phyloP scores from a whole-genome alignment of 2,888 invertebrate genomes.

The Sinodicranocentrus sp. region DNA sequence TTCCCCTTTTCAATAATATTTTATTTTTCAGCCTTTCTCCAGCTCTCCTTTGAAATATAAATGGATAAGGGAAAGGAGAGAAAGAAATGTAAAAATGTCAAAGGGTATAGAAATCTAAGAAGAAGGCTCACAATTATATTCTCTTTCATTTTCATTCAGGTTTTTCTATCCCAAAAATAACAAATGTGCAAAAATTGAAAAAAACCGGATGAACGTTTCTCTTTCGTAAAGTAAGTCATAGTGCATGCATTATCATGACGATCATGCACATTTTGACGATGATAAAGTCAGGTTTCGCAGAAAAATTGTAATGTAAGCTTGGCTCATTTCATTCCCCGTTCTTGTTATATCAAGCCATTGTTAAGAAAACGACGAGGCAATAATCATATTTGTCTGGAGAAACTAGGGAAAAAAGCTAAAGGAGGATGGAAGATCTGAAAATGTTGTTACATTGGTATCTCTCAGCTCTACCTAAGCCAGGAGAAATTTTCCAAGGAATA shows the following conservation, averaged over 20 bases:
- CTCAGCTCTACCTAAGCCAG: too few species aligned
- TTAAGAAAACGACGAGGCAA: slow-evolving; percentile 4
- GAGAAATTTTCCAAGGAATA: neutral
- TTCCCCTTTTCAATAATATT: neutral
- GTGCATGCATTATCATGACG: slow-evolving; percentile 3
- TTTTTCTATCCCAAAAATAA: slow-evolving; percentile 18
- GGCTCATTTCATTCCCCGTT: neutral
- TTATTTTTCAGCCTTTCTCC: neutral
- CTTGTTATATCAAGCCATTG: neutral
- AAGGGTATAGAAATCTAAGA: too few species aligned
- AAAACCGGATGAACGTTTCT: slow-evolving; percentile 10
- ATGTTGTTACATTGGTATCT: neutral
- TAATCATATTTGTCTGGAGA: slow-evolving; percentile 29
- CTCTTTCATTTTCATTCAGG: too few species aligned
- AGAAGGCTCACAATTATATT: too few species aligned
- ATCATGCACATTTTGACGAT: too few species aligned
- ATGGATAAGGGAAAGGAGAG: too few species aligned
- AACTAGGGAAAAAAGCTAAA: neutral
- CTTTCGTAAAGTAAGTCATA: slow-evolving; percentile 7
- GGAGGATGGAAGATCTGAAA: neutral
- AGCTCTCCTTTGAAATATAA: neutral
- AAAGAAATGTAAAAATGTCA: too few species aligned
- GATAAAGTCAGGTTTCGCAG: too few species aligned
- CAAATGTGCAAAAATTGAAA: slow-evolving; percentile 19
- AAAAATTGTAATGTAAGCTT: neutral